Conservation (phyloP, 1,140 invertebrate species). For the Armadillidium nasatum region DNA sequence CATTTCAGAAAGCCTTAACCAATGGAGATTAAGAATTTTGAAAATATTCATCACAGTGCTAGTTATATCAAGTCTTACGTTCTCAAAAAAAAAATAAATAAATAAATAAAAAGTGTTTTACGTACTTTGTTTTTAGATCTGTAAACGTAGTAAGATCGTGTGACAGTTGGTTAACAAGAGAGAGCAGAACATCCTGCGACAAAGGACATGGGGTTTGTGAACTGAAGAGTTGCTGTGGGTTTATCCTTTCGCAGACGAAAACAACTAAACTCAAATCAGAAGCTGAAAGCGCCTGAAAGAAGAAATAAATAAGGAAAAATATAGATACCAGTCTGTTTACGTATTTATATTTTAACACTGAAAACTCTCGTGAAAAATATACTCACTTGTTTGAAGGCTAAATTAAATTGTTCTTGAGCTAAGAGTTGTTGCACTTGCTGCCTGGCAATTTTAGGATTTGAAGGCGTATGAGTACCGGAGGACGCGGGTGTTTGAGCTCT, state of each 20-base stretch:
- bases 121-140: conserved; percentile 79
- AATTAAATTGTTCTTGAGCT: conserved; percentile 68
- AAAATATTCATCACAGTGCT: too few relatives aligned
- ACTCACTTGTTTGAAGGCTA: conserved; percentile 70
- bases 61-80: too few relatives aligned
- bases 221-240: conserved; percentile 68
- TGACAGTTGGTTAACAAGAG: conserved; percentile 85
- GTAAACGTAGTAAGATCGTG: conserved; percentile 76
- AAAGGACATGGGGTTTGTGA: conserved; percentile 61
- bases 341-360: conserved; percentile 10
- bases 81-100: too few relatives aligned
- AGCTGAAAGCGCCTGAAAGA: conserved; percentile 70
- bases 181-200: conserved; percentile 79
- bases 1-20: too few relatives aligned
- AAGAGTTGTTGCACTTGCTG: conserved; percentile 69
- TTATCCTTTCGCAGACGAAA: conserved; percentile 73
- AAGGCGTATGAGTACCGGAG: conserved; percentile 53
- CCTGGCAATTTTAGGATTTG: conserved; percentile 58
- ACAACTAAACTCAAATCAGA: conserved; percentile 78
- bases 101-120: too few relatives aligned
- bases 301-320: too few relatives aligned
- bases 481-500: conserved; percentile 66
- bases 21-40: too few relatives aligned
- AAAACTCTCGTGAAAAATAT: too few relatives aligned
- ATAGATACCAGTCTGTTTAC: too few relatives aligned